These are phyloP conservation scores for Kuschelorhynchus macadamiae DNA, from an alignment of 2,888 invertebrate species.

Conservation along the genomic window DNA sequence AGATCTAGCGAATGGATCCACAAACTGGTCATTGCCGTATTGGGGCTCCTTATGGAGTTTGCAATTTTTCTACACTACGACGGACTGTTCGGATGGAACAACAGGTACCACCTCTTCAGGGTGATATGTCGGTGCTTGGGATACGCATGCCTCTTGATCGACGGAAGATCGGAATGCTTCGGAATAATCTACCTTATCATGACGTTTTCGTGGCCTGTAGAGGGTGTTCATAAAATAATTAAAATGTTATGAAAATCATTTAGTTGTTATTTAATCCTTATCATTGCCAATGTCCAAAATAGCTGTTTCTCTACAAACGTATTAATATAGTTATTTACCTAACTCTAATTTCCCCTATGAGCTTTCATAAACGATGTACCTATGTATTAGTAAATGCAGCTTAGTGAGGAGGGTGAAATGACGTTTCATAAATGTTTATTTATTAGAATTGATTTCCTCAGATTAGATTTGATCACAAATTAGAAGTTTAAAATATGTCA, in stretches of 20 bases:
- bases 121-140: slow-evolving; percentile 10
- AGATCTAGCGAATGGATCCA: slow-evolving; percentile 2
- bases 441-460: no score
- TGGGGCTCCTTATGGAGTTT: slow-evolving; percentile 17
- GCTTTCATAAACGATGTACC: no score
- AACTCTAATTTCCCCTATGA: no score
- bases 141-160: neutral
- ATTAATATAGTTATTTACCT: no score
- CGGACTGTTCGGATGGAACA: slow-evolving; percentile 7
- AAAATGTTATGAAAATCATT: slow-evolving; percentile 15
- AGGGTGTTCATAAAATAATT: slow-evolving; percentile 1
- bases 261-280: no score
- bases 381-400: no score
- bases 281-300: no score
- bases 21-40: slow-evolving; percentile 10
- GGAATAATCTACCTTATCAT: slow-evolving; percentile 21
- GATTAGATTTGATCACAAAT: no score
- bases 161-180: slow-evolving; percentile 14
- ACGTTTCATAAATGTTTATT: no score
- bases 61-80: slow-evolving; percentile 17
- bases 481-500: no score
- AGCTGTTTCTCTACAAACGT: no score
- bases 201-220: slow-evolving; percentile 21
- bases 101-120: slow-evolving; percentile 9
- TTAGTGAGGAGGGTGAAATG: no score